These are phyloP conservation scores for Lasioglossum villosulum DNA, from an alignment of 2,888 invertebrate genomes.

Conservation along the genomic window DNA sequence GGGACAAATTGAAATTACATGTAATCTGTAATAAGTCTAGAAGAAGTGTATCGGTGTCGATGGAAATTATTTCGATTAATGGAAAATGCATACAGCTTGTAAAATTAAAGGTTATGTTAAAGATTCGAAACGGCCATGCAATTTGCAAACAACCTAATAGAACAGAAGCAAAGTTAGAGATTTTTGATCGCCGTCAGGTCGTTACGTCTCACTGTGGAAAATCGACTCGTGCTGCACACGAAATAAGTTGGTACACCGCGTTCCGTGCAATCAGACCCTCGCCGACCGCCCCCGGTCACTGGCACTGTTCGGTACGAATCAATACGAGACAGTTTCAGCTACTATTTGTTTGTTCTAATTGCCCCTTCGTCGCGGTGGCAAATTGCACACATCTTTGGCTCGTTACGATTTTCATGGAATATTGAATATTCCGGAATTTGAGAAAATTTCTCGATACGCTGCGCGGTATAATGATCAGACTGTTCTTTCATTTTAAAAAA, in stretches of 20 bases:
- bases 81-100: too few relatives aligned
- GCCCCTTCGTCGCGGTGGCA: conserved; percentile 11
- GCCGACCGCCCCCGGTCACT: conserved; percentile 50
- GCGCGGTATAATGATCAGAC: background rate
- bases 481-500: too few relatives aligned
- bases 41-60: too few relatives aligned
- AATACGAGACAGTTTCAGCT: conserved; percentile 64
- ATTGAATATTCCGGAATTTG: background rate
- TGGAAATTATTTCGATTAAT: too few relatives aligned
- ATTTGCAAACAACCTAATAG: too few relatives aligned
- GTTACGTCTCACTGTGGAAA: too few relatives aligned
- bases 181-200: too few relatives aligned
- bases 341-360: conserved; percentile 58
- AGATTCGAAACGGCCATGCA: too few relatives aligned
- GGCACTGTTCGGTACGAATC: conserved; percentile 74
- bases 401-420: background rate
- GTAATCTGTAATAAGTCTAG: too few relatives aligned
- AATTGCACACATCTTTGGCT: background rate
- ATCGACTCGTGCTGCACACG: background rate
- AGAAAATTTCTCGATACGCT: background rate
- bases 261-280: conserved; percentile 47
- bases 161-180: too few relatives aligned
- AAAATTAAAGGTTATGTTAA: too few relatives aligned
- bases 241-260: background rate
- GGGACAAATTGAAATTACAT: too few relatives aligned